Conservation (phyloP, 2,113 vertebrate genomes). For the Python bivittatus region DNA sequence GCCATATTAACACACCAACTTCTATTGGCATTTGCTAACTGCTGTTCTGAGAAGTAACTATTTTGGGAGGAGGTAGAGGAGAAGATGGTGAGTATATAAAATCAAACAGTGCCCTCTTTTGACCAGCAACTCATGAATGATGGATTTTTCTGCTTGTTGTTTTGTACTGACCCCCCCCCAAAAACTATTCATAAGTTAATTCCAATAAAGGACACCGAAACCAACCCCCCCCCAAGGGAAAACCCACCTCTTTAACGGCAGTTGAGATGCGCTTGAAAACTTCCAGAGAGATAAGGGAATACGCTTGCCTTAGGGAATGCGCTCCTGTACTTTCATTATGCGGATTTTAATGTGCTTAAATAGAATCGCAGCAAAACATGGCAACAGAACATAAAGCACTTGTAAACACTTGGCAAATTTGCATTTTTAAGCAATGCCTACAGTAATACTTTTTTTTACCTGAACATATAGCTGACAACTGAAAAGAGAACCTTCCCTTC, state of each 20-base stretch:
- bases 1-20: background rate
- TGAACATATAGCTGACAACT: background rate
- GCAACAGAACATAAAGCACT: background rate
- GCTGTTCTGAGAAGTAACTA: background rate
- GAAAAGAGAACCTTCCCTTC: background rate
- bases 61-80: background rate
- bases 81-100: background rate
- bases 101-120: background rate
- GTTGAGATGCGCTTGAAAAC: background rate
- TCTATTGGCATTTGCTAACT: background rate
- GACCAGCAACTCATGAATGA: background rate
- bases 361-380: conserved; percentile 14
- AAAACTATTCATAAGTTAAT: background rate
- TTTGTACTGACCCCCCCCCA: too few relatives aligned
- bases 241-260: background rate
- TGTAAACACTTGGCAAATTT: conserved; percentile 22
- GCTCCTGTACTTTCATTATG: conserved; percentile 20
- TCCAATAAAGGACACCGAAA: background rate
- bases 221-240: background rate
- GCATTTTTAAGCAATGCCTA: conserved; percentile 20
- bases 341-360: conserved; percentile 21
- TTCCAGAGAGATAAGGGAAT: conserved; percentile 19
- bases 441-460: background rate
- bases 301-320: background rate
- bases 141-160: background rate